Conservation (phyloP, 2,888 invertebrate genomes). For the Chalcosyrphus nemorum region DNA sequence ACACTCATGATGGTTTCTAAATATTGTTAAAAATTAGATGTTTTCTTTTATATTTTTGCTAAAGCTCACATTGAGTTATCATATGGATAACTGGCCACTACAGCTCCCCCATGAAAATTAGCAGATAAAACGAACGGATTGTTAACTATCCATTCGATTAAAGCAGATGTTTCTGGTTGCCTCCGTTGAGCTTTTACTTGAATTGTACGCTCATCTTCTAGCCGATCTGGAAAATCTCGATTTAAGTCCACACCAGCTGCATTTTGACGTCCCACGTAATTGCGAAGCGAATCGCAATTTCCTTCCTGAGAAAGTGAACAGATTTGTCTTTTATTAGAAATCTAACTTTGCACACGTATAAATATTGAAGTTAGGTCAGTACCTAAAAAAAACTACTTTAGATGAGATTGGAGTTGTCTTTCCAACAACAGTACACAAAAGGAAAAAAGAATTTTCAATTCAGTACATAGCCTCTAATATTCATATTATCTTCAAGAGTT, state of each 20-base stretch:
- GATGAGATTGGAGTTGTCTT: too few species aligned
- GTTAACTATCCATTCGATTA: slow-evolving; percentile 94
- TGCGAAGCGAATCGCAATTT: slow-evolving; percentile 87
- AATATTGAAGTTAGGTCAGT: too few species aligned
- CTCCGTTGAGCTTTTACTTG: slow-evolving; percentile 82
- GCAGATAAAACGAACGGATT: slow-evolving; percentile 96
- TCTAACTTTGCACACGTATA: too few species aligned
- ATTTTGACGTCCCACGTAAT: slow-evolving; percentile 90
- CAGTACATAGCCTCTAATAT: too few species aligned
- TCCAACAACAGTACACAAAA: too few species aligned
- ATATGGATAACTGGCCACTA: slow-evolving; percentile 99
- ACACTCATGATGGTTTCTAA: slow-evolving; percentile 84
- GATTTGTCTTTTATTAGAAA: not conserved
- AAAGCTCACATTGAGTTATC: slow-evolving; percentile 89
- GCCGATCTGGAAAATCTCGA: slow-evolving; percentile 96
- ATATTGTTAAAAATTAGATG: not conserved
- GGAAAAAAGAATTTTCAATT: too few species aligned
- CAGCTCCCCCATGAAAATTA: slow-evolving; percentile 97
- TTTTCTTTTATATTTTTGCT: not conserved
- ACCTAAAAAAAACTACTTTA: too few species aligned
- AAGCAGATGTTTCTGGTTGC: slow-evolving; percentile 93
- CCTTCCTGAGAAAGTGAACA: slow-evolving; percentile 86
- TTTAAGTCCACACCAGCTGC: slow-evolving; percentile 92
- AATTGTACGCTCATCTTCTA: slow-evolving; percentile 83
- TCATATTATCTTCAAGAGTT: too few species aligned